phyloP scores from a whole-genome alignment of 2,888 invertebrate genomes.

The Lymantria monacha region DNA sequence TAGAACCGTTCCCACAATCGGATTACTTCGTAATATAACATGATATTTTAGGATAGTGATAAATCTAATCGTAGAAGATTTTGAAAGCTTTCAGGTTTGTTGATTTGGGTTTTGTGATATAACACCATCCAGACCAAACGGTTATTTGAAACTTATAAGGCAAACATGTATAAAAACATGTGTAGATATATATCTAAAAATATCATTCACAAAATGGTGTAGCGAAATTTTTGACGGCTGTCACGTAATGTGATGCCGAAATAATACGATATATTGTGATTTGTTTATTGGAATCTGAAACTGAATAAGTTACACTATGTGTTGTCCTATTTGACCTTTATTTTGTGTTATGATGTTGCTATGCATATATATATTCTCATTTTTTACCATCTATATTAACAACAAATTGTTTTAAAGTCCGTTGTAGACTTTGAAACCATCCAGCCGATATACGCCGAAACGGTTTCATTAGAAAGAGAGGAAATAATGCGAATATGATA shows the following conservation, averaged over 20 bases:
- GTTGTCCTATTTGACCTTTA: too few relatives aligned
- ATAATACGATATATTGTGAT: not conserved
- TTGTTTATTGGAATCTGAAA: not conserved
- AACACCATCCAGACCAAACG: not conserved
- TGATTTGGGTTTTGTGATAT: slow-evolving; percentile 7
- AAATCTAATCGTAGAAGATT: slow-evolving; percentile 18
- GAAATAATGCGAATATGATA: too few relatives aligned
- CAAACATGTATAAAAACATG: not conserved
- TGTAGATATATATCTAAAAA: not conserved
- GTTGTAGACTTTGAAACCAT: too few relatives aligned
- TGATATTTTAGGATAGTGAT: slow-evolving; percentile 25
- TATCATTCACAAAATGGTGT: not conserved
- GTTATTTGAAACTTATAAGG: slow-evolving; percentile 1
- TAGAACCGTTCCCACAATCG: too few relatives aligned
- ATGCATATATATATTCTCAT: too few relatives aligned
- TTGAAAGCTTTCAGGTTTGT: slow-evolving; percentile 17
- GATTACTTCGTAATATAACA: not conserved
- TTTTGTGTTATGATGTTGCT: too few relatives aligned
- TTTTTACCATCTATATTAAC: too few relatives aligned
- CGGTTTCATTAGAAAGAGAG: too few relatives aligned
- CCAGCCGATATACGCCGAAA: too few relatives aligned
- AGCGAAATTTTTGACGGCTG: not conserved
- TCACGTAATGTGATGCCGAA: not conserved
- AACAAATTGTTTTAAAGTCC: too few relatives aligned
- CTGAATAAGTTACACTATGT: not conserved